These are phyloP conservation scores for Lycocorax pyrrhopterus DNA, from an alignment of 2,113 vertebrate genomes.

Conservation along the genomic window DNA sequence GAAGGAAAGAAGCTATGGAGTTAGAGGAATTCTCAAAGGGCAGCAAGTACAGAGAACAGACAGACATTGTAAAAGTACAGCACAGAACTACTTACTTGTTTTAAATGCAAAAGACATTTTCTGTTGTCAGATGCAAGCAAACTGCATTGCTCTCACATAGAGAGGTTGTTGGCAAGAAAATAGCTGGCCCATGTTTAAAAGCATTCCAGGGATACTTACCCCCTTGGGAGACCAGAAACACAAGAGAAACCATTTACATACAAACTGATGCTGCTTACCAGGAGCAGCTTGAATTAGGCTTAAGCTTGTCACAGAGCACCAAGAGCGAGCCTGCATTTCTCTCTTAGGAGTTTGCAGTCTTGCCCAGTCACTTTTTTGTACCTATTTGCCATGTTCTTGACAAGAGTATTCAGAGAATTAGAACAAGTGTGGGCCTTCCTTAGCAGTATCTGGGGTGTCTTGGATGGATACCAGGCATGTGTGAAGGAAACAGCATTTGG, in stretches of 20 bases:
- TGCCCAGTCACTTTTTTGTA: neutral
- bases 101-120: constrained; percentile 15
- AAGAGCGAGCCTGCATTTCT: neutral
- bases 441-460: neutral
- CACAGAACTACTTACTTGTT: constrained; percentile 12
- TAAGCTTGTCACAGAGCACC: neutral
- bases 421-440: neutral
- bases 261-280: neutral
- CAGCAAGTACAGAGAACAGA: constrained; percentile 18
- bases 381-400: neutral
- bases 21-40: constrained; percentile 23
- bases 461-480: neutral
- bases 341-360: neutral
- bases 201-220: constrained; percentile 48
- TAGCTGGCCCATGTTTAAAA: constrained; percentile 37
- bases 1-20: neutral
- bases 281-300: neutral
- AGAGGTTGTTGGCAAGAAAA: constrained; percentile 10
- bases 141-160: neutral
- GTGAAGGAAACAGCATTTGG: neutral
- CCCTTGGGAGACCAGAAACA: constrained; percentile 5
- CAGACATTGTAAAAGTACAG: constrained; percentile 22
- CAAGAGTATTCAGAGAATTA: neutral
- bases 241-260: neutral
- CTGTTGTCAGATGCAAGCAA: constrained; percentile 8